Evolutionary conservation across 2,797 vertebrate species (phyloP).

Genomic region (Parauchenoglanis ngamensis): DNA sequence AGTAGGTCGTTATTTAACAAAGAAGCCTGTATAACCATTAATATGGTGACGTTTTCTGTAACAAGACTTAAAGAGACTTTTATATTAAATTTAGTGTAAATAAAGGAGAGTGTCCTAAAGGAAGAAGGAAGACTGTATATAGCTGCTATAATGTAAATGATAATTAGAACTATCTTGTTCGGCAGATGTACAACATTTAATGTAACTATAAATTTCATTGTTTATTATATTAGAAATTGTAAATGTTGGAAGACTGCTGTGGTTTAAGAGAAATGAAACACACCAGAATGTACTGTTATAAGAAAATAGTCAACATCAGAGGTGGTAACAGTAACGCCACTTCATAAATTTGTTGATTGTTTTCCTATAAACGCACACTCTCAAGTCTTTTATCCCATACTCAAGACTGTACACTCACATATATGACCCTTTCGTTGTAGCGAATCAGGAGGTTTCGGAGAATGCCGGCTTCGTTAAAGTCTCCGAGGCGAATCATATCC

Average conservation of each 20-base stretch:
- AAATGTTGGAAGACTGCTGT: not conserved
- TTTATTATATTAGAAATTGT: not conserved
- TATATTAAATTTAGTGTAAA: not conserved
- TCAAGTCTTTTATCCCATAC: not conserved
- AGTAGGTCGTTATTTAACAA: not conserved
- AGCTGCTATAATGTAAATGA: not conserved
- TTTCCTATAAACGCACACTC: not conserved
- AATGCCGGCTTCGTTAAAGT: constrained; percentile 94
- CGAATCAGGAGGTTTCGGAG: constrained; percentile 94
- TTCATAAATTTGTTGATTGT: not conserved
- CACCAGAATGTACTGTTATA: not conserved
- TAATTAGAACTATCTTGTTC: not conserved
- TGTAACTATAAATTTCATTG: too few species aligned
- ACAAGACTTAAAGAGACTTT: not conserved
- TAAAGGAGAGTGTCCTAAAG: not conserved
- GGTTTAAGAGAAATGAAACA: not conserved
- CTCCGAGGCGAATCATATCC: constrained; percentile 97
- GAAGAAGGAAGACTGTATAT: not conserved
- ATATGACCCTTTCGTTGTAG: constrained; percentile 91
- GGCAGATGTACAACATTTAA: not conserved
- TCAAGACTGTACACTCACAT: constrained; percentile 75
- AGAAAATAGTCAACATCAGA: not conserved
- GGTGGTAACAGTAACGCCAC: not conserved
- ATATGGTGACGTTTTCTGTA: not conserved
- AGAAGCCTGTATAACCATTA: not conserved